Evolutionary conservation across 2,113 vertebrate species (phyloP).

Genomic region (Saimiri boliviensis): DNA sequence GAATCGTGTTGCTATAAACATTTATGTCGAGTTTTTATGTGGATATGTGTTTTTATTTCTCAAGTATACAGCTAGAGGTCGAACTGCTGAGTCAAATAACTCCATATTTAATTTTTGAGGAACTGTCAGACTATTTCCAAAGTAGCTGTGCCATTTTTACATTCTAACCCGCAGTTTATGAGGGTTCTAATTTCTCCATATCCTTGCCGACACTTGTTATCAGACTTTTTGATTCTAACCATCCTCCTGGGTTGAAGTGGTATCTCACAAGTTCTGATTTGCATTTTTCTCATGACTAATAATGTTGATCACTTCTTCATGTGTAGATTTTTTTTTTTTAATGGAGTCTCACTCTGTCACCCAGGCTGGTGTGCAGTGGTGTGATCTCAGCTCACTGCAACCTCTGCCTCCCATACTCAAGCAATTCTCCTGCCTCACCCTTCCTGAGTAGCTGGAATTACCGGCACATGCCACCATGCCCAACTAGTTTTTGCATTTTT

Average conservation of each 20-base stretch:
- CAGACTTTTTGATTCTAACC: neutral
- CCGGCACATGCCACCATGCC: too few relatives aligned
- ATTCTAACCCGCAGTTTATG: neutral
- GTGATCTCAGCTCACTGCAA: too few relatives aligned
- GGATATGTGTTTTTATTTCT: neutral
- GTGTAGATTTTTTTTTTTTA: neutral
- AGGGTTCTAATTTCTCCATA: neutral
- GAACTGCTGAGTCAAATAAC: constrained; percentile 5
- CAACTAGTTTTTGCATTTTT: too few relatives aligned
- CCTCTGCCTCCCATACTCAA: too few relatives aligned
- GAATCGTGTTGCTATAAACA: constrained; percentile 7
- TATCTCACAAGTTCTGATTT: neutral
- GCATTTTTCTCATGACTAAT: neutral
- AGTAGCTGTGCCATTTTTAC: neutral
- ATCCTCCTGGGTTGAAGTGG: neutral
- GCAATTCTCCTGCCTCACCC: too few relatives aligned
- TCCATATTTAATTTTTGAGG: constrained; percentile 11
- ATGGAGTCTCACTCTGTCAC: too few relatives aligned
- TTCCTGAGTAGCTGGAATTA: too few relatives aligned
- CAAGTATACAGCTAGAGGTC: neutral
- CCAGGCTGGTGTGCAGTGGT: too few relatives aligned
- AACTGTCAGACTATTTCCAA: neutral
- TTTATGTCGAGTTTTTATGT: neutral
- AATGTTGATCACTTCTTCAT: neutral
- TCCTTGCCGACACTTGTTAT: neutral